Evolutionary conservation across 2,888 invertebrate genomes (phyloP).

Genomic region (Andrena flavipes): DNA sequence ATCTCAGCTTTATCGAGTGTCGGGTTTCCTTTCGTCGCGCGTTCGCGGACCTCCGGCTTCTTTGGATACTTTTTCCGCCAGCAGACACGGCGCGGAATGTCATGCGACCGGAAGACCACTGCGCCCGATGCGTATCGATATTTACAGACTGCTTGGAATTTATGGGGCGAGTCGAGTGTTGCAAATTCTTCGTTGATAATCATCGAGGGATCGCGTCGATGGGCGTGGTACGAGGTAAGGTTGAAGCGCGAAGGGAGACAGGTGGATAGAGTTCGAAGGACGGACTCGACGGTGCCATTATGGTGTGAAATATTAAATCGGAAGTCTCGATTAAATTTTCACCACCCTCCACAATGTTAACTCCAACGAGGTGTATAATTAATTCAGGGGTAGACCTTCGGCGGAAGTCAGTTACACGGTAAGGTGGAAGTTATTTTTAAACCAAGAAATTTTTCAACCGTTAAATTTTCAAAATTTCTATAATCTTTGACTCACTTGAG

Average conservation of each 20-base stretch:
- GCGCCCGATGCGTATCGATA: background rate
- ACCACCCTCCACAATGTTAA: slow-evolving; percentile 74
- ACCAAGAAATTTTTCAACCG: too few species aligned
- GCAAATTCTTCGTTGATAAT: background rate
- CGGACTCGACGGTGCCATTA: slow-evolving; percentile 54
- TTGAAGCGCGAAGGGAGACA: background rate
- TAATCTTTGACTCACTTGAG: too few species aligned
- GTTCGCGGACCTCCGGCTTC: background rate
- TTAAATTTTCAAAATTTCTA: too few species aligned
- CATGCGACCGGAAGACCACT: too few species aligned
- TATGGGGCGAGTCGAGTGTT: too few species aligned
- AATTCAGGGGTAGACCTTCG: slow-evolving; percentile 24
- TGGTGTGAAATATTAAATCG: slow-evolving; percentile 75
- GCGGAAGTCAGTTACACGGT: background rate
- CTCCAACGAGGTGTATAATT: slow-evolving; percentile 79
- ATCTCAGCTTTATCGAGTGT: background rate
- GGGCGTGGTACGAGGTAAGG: background rate
- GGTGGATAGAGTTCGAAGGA: background rate
- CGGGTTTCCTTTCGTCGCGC: background rate
- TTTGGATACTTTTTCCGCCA: too few species aligned
- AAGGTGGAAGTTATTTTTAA: too few species aligned
- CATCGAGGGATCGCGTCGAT: too few species aligned
- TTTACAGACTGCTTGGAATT: background rate
- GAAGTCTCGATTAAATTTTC: slow-evolving; percentile 74
- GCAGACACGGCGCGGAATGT: too few species aligned